phyloP scores from a whole-genome alignment of 2,113 vertebrate species.

The Epinephelus fuscoguttatus region DNA sequence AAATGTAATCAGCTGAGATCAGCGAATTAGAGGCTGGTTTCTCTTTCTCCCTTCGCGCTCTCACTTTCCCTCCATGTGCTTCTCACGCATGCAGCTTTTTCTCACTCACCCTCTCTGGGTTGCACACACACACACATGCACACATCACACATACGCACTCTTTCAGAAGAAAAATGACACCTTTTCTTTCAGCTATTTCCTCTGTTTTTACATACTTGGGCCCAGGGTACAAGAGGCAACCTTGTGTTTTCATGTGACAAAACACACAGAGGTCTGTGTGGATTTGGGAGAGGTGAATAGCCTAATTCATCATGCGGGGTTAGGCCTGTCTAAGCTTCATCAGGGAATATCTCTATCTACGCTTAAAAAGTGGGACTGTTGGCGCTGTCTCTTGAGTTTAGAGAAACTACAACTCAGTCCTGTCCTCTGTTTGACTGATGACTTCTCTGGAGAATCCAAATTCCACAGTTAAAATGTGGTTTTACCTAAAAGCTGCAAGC shows the following conservation, averaged over 20 bases:
- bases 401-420: slow-evolving; percentile 72
- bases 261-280: slow-evolving; percentile 82
- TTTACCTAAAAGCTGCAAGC: slow-evolving; percentile 46
- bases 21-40: slow-evolving; percentile 71
- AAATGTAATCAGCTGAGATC: slow-evolving; percentile 81
- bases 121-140: slow-evolving; percentile 7
- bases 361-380: slow-evolving; percentile 71
- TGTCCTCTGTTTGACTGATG: slow-evolving; percentile 77
- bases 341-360: slow-evolving; percentile 81
- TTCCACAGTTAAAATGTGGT: slow-evolving; percentile 73
- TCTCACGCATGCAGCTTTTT: slow-evolving; percentile 67
- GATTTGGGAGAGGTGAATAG: slow-evolving; percentile 76
- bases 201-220: slow-evolving; percentile 82
- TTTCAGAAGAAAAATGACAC: slow-evolving; percentile 81
- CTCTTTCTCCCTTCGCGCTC: slow-evolving; percentile 56
- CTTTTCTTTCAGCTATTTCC: slow-evolving; percentile 84
- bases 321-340: slow-evolving; percentile 72
- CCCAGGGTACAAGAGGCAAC: slow-evolving; percentile 77
- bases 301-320: slow-evolving; percentile 81
- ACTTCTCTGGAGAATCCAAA: slow-evolving; percentile 75
- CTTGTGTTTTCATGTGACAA: slow-evolving; percentile 83
- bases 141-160: slow-evolving; percentile 6
- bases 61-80: slow-evolving; percentile 64
- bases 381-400: slow-evolving; percentile 75
- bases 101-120: slow-evolving; percentile 21